Conservation (phyloP, 2,888 invertebrate genomes). For the Megalurothrips usitatus region DNA sequence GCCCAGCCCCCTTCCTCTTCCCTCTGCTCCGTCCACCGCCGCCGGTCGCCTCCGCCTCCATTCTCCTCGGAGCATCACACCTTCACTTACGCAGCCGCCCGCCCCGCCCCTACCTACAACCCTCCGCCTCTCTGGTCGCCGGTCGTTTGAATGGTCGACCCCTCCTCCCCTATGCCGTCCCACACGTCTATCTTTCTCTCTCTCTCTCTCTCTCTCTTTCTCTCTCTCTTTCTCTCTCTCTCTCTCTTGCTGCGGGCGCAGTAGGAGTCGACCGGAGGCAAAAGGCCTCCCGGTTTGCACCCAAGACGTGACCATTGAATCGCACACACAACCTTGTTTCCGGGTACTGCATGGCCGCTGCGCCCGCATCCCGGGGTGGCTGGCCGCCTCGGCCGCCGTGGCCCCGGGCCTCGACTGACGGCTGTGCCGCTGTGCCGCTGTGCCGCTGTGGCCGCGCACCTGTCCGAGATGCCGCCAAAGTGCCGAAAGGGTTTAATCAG, state of each 20-base stretch:
- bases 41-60: no score
- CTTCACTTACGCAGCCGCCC: background rate
- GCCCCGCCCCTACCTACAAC: background rate
- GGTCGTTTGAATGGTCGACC: background rate
- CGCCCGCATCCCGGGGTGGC: background rate
- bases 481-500: background rate
- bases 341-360: conserved; percentile 5
- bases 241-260: background rate
- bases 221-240: background rate
- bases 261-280: no score
- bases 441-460: no score
- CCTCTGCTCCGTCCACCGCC: no score
- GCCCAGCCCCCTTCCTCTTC: no score
- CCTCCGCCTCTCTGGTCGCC: background rate
- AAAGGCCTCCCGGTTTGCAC: background rate
- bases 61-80: background rate
- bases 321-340: conserved; percentile 20
- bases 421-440: no score
- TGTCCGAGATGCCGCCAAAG: background rate
- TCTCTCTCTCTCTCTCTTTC: conserved; percentile 6
- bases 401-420: no score
- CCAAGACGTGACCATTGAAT: conserved; percentile 24
- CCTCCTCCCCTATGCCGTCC: no score
- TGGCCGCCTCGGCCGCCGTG: no score
- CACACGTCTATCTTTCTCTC: background rate